Evolutionary conservation across 37 sponge, comb jelly and placozoan genomes (phyloP).

Genomic region (Theonella swinhoei): DNA sequence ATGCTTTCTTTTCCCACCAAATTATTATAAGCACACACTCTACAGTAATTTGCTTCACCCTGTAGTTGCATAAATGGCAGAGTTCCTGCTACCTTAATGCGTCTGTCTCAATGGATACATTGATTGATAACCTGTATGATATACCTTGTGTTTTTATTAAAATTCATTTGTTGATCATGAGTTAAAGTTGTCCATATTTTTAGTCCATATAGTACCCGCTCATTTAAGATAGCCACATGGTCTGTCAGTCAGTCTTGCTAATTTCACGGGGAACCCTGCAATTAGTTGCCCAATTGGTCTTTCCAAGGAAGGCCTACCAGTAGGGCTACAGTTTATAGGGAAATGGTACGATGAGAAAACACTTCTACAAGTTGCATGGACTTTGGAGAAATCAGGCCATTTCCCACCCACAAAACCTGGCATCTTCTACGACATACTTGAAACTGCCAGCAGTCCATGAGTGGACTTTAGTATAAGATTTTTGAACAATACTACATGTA

Average conservation of each 20-base stretch:
- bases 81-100: too few relatives aligned
- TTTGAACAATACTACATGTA: neutral
- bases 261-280: conserved; percentile 53
- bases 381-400: conserved; percentile 11
- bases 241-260: conserved; percentile 33
- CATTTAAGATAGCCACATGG: too few relatives aligned
- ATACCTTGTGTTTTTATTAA: too few relatives aligned
- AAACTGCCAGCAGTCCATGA: neutral
- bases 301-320: conserved; percentile 54
- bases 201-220: too few relatives aligned
- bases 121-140: too few relatives aligned
- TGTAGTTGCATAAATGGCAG: too few relatives aligned
- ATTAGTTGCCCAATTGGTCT: conserved; percentile 46
- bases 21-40: too few relatives aligned
- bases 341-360: conserved; percentile 75
- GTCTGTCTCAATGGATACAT: too few relatives aligned
- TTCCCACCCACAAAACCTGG: conserved; percentile 24
- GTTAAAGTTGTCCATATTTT: too few relatives aligned
- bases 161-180: too few relatives aligned
- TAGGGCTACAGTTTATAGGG: conserved; percentile 71
- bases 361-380: conserved; percentile 57
- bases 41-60: too few relatives aligned
- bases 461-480: neutral
- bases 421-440: conserved; percentile 44
- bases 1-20: too few relatives aligned